Evolutionary conservation across 2,797 vertebrate genomes (phyloP), one percentile per base, ranked within the genome.

Genomic region (Synaphobranchus kaupii): DNA sequence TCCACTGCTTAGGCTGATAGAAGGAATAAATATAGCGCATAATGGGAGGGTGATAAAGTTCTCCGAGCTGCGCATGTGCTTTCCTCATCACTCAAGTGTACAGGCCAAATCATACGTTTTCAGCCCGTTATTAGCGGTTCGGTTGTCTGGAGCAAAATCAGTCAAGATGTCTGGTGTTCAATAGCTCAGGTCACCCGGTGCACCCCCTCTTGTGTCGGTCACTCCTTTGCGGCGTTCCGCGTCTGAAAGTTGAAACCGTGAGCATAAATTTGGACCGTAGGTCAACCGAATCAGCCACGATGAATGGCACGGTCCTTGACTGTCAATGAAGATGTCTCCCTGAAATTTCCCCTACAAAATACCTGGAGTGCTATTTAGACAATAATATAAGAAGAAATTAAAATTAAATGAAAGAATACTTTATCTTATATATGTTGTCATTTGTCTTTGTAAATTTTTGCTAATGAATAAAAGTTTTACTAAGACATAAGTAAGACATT

Each of bases 21-120:
- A 93, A 91, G 89, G 92, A 93, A 92, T 94, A 94, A 95, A 95
- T 95, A 93, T 92, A 93, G 95, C 94, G 94, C 94, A 92, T 94
- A 93, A 94, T 93, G 93, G 95, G 95, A 94, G 95, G 93, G 93
- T 92, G 91, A 90, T 91, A 92, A 92, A 95, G 91, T 85, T 54
- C 85, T 84, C 86, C 47, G 58, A 47, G 73, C 66, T 39, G 56
- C 86, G 87, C 68, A 15, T 78, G 39, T 78, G 17, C 73, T 34
- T 3, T 47, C 0, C 54, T 86, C 13, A 87, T 82, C 91, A 88
- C 89, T 86, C 71, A 86, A 39, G 48, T 88, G 89, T 78, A 52
- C 39, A 28, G 31, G n/a, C 58, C 66, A 13, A 84, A 83, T 56
- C 80, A 56, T 52, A 7, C 5, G 39, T 73, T 20, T 63, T 84